phyloP scores from a whole-genome alignment of 1,140 invertebrate species.

The Limonius californicus region DNA sequence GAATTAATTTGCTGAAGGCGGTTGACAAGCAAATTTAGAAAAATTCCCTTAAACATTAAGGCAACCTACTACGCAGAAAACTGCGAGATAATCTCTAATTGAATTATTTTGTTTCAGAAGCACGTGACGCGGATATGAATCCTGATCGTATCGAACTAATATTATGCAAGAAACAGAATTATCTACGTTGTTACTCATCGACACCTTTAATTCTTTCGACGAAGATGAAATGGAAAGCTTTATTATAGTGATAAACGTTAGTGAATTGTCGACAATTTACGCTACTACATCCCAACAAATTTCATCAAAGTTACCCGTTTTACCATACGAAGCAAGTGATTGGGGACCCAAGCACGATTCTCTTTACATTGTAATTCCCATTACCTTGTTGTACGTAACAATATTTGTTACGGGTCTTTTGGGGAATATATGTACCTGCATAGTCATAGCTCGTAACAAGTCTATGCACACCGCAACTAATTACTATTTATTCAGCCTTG shows the following conservation, averaged over 20 bases:
- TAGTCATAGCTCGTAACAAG: conserved; percentile 87
- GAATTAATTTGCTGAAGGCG: too few species aligned
- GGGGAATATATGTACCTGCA: conserved; percentile 89
- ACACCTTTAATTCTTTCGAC: background rate
- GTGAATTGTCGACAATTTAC: background rate
- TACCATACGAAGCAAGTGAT: background rate
- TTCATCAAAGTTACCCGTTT: background rate
- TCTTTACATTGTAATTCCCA: conserved; percentile 69
- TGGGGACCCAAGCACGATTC: conserved; percentile 57
- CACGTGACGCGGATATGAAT: too few species aligned
- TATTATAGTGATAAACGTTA: background rate
- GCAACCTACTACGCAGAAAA: too few species aligned
- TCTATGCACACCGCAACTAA: conserved; percentile 93
- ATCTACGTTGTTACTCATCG: background rate
- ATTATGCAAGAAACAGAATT: too few species aligned
- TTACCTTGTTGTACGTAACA: conserved; percentile 74
- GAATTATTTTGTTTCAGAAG: too few species aligned
- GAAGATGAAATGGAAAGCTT: background rate
- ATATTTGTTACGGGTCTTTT: conserved; percentile 84
- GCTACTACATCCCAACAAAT: background rate
- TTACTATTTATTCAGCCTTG: conserved; percentile 90
- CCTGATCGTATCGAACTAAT: too few species aligned
- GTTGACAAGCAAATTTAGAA: too few species aligned
- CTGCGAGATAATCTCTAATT: too few species aligned
- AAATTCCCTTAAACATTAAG: too few species aligned